Percentiles rank a stretch among this genome's conserved stretches.
Conservation (phyloP, 2,113 vertebrate genomes). For the Thinocorus orbignyianus region DNA sequence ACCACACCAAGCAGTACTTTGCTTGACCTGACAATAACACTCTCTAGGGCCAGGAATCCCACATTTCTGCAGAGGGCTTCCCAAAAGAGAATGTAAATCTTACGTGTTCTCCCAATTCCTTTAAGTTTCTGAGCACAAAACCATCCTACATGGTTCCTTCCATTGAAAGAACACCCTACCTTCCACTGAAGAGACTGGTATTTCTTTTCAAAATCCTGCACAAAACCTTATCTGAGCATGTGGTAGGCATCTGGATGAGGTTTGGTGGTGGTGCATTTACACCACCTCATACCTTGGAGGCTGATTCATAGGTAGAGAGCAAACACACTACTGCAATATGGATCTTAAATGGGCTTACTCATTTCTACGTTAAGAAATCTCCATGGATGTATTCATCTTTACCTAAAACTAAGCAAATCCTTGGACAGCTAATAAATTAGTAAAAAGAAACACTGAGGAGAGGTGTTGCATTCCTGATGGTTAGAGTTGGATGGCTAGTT, state of each 20-base stretch:
- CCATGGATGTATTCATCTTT: neutral
- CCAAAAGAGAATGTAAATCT: neutral
- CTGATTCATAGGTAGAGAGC: neutral
- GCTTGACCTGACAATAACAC: neutral
- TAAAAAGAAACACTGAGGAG: neutral
- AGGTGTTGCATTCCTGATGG: neutral
- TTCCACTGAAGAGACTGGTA: neutral
- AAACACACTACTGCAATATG: fast-evolving
- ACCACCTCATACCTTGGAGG: neutral
- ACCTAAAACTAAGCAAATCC: neutral
- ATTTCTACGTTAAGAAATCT: neutral
- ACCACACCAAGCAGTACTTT: neutral
- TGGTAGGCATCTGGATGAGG: neutral
- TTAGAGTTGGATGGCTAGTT: too few relatives aligned
- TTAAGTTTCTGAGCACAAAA: neutral
- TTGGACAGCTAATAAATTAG: neutral
- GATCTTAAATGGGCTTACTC: neutral
- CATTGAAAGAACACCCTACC: neutral
- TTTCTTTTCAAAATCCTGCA: neutral
- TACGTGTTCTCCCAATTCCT: neutral
- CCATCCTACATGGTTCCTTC: neutral
- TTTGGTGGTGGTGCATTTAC: neutral
- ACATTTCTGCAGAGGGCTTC: neutral
- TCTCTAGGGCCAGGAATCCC: neutral
- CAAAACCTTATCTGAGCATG: neutral